phyloP scores from a whole-genome alignment of 2,113 vertebrate genomes.

The Tympanuchus pallidicinctus region DNA sequence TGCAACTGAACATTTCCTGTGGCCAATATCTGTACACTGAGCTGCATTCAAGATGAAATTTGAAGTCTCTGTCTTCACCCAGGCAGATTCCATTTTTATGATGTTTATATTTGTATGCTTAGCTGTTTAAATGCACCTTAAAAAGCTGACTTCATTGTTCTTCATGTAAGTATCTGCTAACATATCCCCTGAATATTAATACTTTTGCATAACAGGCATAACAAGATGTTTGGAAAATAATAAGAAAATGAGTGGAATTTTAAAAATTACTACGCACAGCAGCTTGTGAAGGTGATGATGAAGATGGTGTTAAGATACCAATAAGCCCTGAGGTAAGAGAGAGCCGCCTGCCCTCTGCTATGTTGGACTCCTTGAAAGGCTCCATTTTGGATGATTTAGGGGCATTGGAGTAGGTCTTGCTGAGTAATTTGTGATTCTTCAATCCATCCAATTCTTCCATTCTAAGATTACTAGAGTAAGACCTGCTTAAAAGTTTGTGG shows the following conservation, averaged over 20 bases:
- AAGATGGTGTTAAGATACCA: conserved; percentile 89
- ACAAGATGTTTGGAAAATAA: background rate
- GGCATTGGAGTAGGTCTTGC: conserved; percentile 84
- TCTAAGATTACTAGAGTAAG: conserved; percentile 84
- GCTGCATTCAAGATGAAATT: fast-evolving
- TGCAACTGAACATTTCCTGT: background rate
- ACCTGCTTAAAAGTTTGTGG: conserved; percentile 86
- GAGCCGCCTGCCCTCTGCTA: conserved; percentile 85
- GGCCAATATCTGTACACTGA: background rate
- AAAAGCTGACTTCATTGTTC: background rate
- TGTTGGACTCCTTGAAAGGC: conserved; percentile 84
- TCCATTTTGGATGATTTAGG: conserved; percentile 85
- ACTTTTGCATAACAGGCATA: background rate
- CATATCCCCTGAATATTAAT: background rate
- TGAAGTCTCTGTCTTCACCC: background rate
- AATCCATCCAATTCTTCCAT: conserved; percentile 87
- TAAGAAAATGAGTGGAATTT: background rate
- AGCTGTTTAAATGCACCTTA: background rate
- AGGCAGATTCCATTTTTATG: background rate
- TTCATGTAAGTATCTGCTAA: background rate
- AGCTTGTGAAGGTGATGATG: conserved; percentile 84
- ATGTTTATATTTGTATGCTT: background rate
- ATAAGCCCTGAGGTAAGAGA: conserved; percentile 95
- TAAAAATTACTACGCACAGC: conserved; percentile 79
- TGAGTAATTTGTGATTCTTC: conserved; percentile 85